Conservation (phyloP, 2,888 invertebrate species). For the Monopis laevigella region DNA sequence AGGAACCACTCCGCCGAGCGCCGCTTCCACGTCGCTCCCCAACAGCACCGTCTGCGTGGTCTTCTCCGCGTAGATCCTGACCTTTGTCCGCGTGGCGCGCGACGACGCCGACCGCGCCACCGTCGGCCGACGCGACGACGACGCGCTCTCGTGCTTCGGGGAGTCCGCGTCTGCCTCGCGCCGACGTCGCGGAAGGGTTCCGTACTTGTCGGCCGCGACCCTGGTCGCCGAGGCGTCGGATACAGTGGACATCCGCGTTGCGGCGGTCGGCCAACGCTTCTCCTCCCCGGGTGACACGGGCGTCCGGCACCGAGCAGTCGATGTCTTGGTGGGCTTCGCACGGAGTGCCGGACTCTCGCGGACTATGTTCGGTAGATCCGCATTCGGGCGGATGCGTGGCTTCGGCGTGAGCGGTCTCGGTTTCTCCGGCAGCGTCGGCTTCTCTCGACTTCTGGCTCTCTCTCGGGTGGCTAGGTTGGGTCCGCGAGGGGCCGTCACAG, state of each 20-base stretch:
- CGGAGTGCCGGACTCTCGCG: conserved; percentile 54
- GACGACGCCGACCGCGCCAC: conserved; percentile 48
- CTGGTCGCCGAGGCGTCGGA: conserved; percentile 42
- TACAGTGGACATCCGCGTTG: conserved; percentile 39
- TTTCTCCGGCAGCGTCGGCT: conserved; percentile 58
- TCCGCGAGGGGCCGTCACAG: conserved; percentile 56
- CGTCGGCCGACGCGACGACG: conserved; percentile 44
- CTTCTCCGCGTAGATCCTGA: conserved; percentile 83
- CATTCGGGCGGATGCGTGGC: conserved; percentile 54
- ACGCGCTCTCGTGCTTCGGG: conserved; percentile 47
- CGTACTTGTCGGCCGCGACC: conserved; percentile 75
- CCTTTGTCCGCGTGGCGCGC: conserved; percentile 45
- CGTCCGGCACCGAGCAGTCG: conserved; percentile 67
- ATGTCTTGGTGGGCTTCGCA: conserved; percentile 62
- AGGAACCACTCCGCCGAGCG: conserved; percentile 70
- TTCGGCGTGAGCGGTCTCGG: conserved; percentile 57
- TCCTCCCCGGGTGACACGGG: conserved; percentile 74
- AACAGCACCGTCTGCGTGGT: conserved; percentile 80
- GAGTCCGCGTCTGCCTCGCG: conserved; percentile 72
- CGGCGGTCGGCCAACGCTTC: conserved; percentile 74
- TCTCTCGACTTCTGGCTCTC: conserved; percentile 69
- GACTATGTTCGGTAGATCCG: conserved; percentile 61
- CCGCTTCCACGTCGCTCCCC: conserved; percentile 76
- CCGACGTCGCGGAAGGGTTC: conserved; percentile 78
- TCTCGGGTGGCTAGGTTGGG: conserved; percentile 64